phyloP scores from a whole-genome alignment of 2,797 vertebrate species.

The Anableps anableps region DNA sequence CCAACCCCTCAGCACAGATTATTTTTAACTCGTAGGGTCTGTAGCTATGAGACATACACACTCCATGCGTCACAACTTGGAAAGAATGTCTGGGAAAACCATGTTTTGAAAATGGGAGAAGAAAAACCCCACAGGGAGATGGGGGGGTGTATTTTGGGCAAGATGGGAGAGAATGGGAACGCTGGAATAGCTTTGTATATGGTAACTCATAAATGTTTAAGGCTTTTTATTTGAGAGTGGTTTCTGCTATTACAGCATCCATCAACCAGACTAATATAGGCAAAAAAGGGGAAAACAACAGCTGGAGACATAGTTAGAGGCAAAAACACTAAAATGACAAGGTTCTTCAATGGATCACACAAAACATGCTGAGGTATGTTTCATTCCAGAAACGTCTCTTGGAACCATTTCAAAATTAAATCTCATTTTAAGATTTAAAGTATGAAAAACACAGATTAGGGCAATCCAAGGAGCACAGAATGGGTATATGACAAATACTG shows the following conservation, averaged over 20 bases:
- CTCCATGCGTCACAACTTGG: constrained; percentile 72
- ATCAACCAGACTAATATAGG: constrained; percentile 4
- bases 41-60: constrained; percentile 52
- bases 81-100: constrained; percentile 81
- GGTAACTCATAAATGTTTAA: background rate
- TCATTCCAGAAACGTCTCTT: background rate
- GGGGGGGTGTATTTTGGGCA: constrained; percentile 35
- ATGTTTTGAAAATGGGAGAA: constrained; percentile 54
- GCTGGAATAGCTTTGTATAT: constrained; percentile 21
- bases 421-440: background rate
- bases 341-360: background rate
- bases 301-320: background rate
- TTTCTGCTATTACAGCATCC: background rate
- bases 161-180: constrained; percentile 35
- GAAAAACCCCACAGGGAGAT: constrained; percentile 28
- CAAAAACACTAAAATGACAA: background rate
- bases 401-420: background rate
- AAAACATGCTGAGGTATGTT: background rate
- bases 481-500: background rate
- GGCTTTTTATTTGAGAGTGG: background rate
- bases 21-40: constrained; percentile 67
- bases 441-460: background rate
- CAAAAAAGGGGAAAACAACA: background rate
- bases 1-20: constrained; percentile 50
- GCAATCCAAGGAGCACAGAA: background rate